Conservation (phyloP, 2,888 invertebrate species). For the Myopa testacea region DNA sequence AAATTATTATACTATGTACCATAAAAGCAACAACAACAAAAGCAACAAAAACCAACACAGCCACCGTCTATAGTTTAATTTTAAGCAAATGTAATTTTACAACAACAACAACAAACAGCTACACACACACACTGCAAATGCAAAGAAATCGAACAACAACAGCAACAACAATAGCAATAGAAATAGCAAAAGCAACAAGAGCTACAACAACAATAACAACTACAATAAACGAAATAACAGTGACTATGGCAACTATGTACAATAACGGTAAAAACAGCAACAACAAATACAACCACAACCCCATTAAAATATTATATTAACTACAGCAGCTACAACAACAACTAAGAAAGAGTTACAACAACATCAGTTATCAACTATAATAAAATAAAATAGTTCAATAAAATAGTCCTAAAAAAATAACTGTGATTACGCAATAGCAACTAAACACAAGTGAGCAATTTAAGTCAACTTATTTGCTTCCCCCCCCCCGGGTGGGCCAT, state of each 20-base stretch:
- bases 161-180: too few relatives aligned
- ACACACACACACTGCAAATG: too few relatives aligned
- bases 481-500: too few relatives aligned
- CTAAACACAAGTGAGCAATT: background rate
- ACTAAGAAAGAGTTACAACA: constrained; percentile 18
- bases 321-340: constrained; percentile 11
- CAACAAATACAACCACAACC: background rate
- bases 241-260: constrained; percentile 36
- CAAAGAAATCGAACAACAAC: too few relatives aligned
- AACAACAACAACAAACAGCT: too few relatives aligned
- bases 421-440: constrained; percentile 46
- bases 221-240: constrained; percentile 46
- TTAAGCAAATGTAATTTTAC: background rate
- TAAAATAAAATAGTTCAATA: constrained; percentile 40
- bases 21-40: constrained; percentile 28
- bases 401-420: constrained; percentile 42
- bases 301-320: background rate
- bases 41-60: constrained; percentile 32
- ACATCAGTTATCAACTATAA: background rate
- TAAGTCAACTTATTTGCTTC: too few relatives aligned
- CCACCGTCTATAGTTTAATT: constrained; percentile 50
- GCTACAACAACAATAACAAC: constrained; percentile 51
- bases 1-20: constrained; percentile 44
- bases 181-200: background rate
- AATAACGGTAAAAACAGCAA: background rate